Evolutionary conservation across 1,140 invertebrate species (phyloP).

Genomic region (Teleogryllus occipitalis): DNA sequence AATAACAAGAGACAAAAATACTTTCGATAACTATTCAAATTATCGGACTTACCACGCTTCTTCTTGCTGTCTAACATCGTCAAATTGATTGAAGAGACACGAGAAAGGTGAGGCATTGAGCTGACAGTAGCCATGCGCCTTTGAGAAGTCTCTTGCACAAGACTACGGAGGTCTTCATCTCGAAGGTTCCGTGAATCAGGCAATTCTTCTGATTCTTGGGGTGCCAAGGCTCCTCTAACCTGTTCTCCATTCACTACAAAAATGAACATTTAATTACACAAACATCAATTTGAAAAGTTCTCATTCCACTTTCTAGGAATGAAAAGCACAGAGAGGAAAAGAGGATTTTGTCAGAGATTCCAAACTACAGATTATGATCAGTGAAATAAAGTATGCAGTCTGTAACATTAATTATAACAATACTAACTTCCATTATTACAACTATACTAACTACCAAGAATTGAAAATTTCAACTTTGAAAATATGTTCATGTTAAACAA

Average conservation of each 20-base stretch:
- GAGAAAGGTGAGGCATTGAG: slow-evolving; percentile 68
- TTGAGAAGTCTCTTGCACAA: slow-evolving; percentile 61
- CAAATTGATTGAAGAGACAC: slow-evolving; percentile 72
- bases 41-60: slow-evolving; percentile 40
- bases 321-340: no score
- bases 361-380: no score
- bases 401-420: no score
- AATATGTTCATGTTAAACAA: no score
- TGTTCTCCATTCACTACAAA: not conserved
- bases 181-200: slow-evolving; percentile 65
- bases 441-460: no score
- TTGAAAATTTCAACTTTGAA: no score
- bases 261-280: not conserved
- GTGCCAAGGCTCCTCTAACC: slow-evolving; percentile 30
- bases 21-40: not conserved
- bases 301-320: no score
- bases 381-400: no score
- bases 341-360: no score
- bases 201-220: slow-evolving; percentile 50
- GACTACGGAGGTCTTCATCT: slow-evolving; percentile 67
- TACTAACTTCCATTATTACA: no score
- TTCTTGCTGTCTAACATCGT: slow-evolving; percentile 65
- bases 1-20: not conserved
- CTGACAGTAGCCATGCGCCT: slow-evolving; percentile 57
- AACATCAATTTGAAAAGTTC: no score